Conservation (phyloP, 2,797 vertebrate genomes). For the Cossypha dichroa region DNA sequence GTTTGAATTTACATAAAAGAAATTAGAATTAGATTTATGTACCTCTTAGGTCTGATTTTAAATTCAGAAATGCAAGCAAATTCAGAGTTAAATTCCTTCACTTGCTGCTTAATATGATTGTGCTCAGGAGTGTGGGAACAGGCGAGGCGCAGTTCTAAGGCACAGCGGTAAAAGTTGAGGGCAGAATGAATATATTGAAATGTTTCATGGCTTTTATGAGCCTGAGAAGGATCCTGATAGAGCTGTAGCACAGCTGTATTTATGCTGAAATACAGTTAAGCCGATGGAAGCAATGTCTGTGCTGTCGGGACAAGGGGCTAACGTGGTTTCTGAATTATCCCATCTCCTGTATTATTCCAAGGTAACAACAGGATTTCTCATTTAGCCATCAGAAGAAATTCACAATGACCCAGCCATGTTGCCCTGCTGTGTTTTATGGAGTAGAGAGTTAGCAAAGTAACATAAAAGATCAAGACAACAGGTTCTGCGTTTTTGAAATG, state of each 20-base stretch:
- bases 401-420: background rate
- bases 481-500: conserved; percentile 41
- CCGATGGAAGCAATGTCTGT: background rate
- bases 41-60: conserved; percentile 11
- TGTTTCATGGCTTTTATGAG: conserved; percentile 2
- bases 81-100: background rate
- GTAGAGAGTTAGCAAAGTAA: background rate
- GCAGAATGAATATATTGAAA: background rate
- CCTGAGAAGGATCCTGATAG: background rate
- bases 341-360: background rate
- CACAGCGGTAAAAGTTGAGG: background rate
- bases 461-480: conserved; percentile 61
- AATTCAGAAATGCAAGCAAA: conserved; percentile 41
- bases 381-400: conserved; percentile 29
- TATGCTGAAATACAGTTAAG: background rate
- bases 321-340: background rate
- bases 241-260: background rate
- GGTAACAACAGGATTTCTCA: conserved; percentile 1
- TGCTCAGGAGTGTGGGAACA: background rate
- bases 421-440: conserved; percentile 41
- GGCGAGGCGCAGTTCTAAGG: background rate
- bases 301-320: background rate
- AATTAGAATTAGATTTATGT: conserved; percentile 54
- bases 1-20: conserved; percentile 50
- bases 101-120: background rate